Percentiles rank a stretch among this genome's conserved stretches.
phyloP scores from a whole-genome alignment of 2,888 invertebrate genomes.

The Psylliodes chrysocephalus region DNA sequence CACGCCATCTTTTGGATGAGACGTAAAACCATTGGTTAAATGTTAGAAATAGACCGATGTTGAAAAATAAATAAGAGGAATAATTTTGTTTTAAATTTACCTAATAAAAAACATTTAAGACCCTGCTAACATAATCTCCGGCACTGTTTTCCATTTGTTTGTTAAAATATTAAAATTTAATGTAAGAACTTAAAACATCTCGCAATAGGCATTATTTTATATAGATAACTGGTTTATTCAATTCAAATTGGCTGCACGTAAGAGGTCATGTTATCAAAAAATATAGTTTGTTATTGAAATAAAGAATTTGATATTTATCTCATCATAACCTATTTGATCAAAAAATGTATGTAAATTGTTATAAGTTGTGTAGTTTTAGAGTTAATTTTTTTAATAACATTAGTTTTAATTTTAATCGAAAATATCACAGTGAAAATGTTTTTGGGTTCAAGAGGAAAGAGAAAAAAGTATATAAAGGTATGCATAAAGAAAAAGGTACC shows the following conservation, averaged over 20 bases:
- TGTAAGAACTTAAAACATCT: not conserved
- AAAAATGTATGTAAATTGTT: conserved; percentile 16
- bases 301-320: not conserved
- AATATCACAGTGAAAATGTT: conserved; percentile 60
- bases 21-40: too few relatives aligned
- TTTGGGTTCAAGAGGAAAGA: conserved; percentile 58
- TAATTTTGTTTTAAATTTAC: too few relatives aligned
- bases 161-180: not conserved
- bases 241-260: not conserved
- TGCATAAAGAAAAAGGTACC: too few relatives aligned
- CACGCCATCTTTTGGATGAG: too few relatives aligned
- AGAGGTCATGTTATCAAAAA: conserved; percentile 1
- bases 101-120: too few relatives aligned
- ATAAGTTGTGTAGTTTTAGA: not conserved
- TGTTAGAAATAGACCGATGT: too few relatives aligned
- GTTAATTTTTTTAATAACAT: conserved; percentile 5
- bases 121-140: too few relatives aligned
- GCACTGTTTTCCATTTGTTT: not conserved
- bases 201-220: not conserved
- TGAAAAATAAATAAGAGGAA: too few relatives aligned
- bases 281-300: not conserved
- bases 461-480: conserved; percentile 51
- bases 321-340: not conserved
- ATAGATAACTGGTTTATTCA: conserved; percentile 3
- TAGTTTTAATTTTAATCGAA: conserved; percentile 30